Percentiles rank a stretch among this genome's conserved stretches.
These are phyloP conservation scores for Puma concolor DNA, from an alignment of 2,113 vertebrate genomes.

Conservation along the genomic window DNA sequence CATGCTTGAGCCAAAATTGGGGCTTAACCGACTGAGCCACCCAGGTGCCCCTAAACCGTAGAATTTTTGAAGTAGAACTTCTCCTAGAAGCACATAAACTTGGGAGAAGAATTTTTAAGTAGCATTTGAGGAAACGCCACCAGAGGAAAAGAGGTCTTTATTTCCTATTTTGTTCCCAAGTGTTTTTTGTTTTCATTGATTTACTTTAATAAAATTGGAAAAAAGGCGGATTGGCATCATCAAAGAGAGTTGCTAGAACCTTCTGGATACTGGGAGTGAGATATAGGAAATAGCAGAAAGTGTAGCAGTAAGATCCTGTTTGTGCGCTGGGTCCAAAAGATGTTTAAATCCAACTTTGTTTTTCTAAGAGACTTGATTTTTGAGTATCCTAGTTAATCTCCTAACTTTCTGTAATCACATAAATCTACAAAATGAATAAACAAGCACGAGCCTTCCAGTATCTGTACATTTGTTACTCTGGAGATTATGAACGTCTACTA, in stretches of 20 bases:
- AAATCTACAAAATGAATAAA: background rate
- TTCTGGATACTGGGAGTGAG: background rate
- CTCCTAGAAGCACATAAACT: background rate
- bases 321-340: background rate
- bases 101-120: background rate
- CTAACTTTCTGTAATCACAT: background rate
- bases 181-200: background rate
- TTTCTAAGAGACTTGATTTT: background rate
- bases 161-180: background rate
- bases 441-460: background rate
- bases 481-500: background rate
- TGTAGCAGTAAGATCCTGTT: background rate
- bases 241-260: background rate
- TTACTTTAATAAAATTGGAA: background rate
- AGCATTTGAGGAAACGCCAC: background rate
- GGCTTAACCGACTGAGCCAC: no score
- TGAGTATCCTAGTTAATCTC: background rate
- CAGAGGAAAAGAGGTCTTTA: background rate
- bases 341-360: background rate
- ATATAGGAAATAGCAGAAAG: background rate
- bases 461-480: background rate
- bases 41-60: background rate
- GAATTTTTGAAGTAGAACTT: slow-evolving; percentile 15
- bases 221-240: background rate
- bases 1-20: no score